These are phyloP conservation scores for Nomada ferruginata DNA, from an alignment of 2,888 invertebrate species.

Conservation along the genomic window DNA sequence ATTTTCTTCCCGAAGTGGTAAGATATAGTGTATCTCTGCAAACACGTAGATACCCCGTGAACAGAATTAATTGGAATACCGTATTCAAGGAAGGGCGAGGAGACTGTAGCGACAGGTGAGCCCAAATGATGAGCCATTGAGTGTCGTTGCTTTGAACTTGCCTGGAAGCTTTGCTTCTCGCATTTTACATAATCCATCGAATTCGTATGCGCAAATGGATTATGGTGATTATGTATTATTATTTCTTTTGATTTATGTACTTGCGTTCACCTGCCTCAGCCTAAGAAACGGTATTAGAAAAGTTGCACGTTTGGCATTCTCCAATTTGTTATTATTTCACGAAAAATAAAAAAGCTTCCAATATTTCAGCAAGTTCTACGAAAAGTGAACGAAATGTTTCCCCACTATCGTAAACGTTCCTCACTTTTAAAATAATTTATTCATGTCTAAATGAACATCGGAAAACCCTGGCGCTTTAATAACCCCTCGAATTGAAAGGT, in stretches of 20 bases:
- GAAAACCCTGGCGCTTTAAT: background rate
- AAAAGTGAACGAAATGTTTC: background rate
- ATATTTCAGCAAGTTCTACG: too few species aligned
- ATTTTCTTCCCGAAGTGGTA: background rate
- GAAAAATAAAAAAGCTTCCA: background rate
- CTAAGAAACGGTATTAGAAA: background rate
- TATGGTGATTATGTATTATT: too few species aligned
- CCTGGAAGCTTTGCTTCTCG: too few species aligned
- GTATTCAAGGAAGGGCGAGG: background rate
- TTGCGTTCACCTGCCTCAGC: too few species aligned
- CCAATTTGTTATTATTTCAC: background rate
- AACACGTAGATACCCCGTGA: slow-evolving; percentile 2
- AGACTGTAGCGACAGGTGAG: slow-evolving; percentile 5
- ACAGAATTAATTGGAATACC: slow-evolving; percentile 21
- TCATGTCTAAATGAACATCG: slow-evolving; percentile 15
- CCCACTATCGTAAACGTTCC: background rate
- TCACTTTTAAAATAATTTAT: slow-evolving; percentile 18
- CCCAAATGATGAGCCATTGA: slow-evolving; percentile 10
- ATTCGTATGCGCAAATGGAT: background rate
- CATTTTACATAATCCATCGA: background rate
- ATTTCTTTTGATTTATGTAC: too few species aligned
- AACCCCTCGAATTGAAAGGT: slow-evolving; percentile 3
- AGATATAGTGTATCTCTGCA: background rate
- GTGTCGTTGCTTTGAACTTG: background rate
- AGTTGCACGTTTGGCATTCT: background rate